Base-by-base conservation (phyloP, 2,888 invertebrate species). In the Lasioglossum calceatum region DNA sequence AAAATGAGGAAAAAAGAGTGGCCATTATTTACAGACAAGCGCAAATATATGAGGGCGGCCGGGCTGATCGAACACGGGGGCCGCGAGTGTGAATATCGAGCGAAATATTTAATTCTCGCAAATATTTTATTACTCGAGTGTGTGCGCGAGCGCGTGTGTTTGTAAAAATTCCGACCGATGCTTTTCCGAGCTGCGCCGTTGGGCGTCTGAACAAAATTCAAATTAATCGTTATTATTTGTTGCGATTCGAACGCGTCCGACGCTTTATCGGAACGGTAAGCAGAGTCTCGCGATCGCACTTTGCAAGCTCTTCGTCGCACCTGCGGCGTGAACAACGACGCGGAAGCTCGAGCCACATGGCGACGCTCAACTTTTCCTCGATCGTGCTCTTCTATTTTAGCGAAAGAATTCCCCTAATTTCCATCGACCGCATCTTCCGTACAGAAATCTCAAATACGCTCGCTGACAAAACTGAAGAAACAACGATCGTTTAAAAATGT, bases 11-110 rank as follows among this genome's bases (percentile, higher is more conserved):
- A 71, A 44, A 27, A 44, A 71, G 44, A n/a, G 71, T 44, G 27
- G n/a, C 71, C 42, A 71, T 71, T 71, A 71, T 71, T 71, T 71
- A 42, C 71, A 42, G 42, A 44, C n/a, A 71, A 42, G 71, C 23
- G 64, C 32, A 64, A 32, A 64, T 64, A 64, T 64, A 32, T 32
- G 64, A 32, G 64, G 64, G 19, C 7, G 32, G 32, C 16, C 64
- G 32, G 64, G 32, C 64, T 64, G 64, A 64, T 44, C 42, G 42
- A 44, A 39, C 71, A n/a, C 58, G 12, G 58, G 12, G n/a, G 27
- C n/a, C 27, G 44, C 7, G 39, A 71, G 71, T 71, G 36, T 42
- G 71, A 71, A 71, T 42, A 71, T 71, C 42, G n/a, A 71, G n/a
- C 42, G 42, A 42, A 71, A 42, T n/a, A 42, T 71, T 71, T 71